A percentile compares a stretch with the other conserved stretches of the same genome.
These are phyloP conservation scores for Sebastes variabilis DNA, from an alignment of 2,797 vertebrate species.

Conservation along the genomic window DNA sequence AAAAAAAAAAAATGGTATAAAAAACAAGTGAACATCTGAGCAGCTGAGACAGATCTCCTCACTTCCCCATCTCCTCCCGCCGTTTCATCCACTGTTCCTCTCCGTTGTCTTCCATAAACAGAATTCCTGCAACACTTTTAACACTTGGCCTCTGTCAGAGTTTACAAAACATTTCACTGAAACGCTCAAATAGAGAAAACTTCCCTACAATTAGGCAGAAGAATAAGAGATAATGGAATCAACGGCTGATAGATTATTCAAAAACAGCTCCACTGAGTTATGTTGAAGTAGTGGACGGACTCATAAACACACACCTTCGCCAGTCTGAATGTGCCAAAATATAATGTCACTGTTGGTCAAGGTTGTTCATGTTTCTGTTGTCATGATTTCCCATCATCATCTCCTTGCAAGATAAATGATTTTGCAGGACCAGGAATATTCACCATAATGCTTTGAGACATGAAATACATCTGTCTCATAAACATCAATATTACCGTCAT, in stretches of 20 bases:
- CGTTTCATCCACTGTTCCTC: background rate
- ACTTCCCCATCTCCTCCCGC: constrained; percentile 6
- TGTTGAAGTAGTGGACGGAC: background rate
- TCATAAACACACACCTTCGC: constrained; percentile 6
- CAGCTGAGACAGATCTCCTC: constrained; percentile 48
- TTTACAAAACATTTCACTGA: constrained; percentile 21
- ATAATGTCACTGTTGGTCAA: background rate
- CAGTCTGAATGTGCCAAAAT: background rate
- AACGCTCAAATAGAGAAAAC: background rate
- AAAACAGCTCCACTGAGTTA: background rate
- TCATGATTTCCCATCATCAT: constrained; percentile 3
- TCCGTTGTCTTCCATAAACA: constrained; percentile 14
- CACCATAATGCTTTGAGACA: background rate
- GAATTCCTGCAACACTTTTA: constrained; percentile 13
- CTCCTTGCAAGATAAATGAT: background rate
- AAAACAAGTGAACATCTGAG: constrained; percentile 44
- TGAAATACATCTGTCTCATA: background rate
- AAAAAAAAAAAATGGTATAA: constrained; percentile 8
- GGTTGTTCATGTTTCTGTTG: background rate
- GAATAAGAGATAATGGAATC: background rate
- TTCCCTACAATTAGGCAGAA: background rate
- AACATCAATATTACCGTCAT: background rate
- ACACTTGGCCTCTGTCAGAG: background rate
- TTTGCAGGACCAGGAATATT: constrained; percentile 13
- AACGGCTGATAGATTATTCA: background rate